phyloP scores from a whole-genome alignment of 64 coral and sea anemone species.

The Stichodactyla helianthus region DNA sequence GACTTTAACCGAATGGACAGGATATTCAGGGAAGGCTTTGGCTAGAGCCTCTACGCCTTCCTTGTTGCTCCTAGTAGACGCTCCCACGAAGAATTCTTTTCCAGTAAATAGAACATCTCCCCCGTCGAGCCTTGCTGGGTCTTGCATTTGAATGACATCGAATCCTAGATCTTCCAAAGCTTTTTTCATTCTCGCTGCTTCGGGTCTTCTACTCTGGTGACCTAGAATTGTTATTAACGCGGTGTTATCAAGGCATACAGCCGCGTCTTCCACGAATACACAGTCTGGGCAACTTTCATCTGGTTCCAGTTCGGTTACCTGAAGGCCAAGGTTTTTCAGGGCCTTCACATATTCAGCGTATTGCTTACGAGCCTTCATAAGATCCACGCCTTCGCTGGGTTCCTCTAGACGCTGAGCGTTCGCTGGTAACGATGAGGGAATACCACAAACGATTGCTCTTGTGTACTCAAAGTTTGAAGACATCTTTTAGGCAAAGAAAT shows the following conservation, averaged over 20 bases:
- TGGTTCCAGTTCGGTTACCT: slow-evolving; percentile 55
- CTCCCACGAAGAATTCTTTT: slow-evolving; percentile 83
- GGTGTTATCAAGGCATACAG: slow-evolving; percentile 56
- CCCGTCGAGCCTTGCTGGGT: slow-evolving; percentile 75
- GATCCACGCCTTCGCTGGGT: slow-evolving; percentile 30
- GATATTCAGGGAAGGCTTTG: slow-evolving; percentile 66
- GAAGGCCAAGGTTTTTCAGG: slow-evolving; percentile 77
- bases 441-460: slow-evolving; percentile 65
- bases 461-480: slow-evolving; percentile 54
- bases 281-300: slow-evolving; percentile 83
- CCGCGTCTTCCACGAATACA: slow-evolving; percentile 94
- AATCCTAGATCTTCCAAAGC: slow-evolving; percentile 57
- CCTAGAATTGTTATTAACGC: slow-evolving; percentile 66
- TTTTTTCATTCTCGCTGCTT: slow-evolving; percentile 50
- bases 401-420: slow-evolving; percentile 52
- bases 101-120: slow-evolving; percentile 97
- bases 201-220: slow-evolving; percentile 70
- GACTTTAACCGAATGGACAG: slow-evolving; percentile 51
- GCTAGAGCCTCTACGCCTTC: slow-evolving; percentile 51
- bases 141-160: slow-evolving; percentile 53
- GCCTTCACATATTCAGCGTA: slow-evolving; percentile 47
- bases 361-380: slow-evolving; percentile 54
- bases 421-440: slow-evolving; percentile 65
- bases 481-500: neutral
- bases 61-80: slow-evolving; percentile 60